Evolutionary conservation across 2,888 invertebrate genomes (phyloP).

Genomic region (Drosophila infuscata): DNA sequence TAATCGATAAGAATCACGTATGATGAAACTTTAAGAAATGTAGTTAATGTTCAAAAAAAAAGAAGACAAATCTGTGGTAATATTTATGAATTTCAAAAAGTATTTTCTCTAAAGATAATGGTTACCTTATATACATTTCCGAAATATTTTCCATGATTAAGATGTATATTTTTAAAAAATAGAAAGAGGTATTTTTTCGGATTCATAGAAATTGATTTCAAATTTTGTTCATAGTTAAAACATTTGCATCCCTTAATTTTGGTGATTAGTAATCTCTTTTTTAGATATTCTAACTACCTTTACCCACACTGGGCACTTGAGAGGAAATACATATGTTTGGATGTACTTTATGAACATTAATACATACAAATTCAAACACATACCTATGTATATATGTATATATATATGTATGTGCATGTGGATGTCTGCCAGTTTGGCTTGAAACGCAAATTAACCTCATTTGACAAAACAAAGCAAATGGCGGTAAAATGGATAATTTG

Average conservation of each 20-base stretch:
- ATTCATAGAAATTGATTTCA: background rate
- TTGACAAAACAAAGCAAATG: conserved; percentile 83
- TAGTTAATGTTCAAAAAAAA: background rate
- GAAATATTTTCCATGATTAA: background rate
- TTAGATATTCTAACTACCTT: background rate
- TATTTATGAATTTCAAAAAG: background rate
- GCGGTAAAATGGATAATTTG: conserved; percentile 82
- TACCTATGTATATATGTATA: no score
- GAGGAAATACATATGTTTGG: background rate
- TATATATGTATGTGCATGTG: background rate
- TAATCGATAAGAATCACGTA: no score
- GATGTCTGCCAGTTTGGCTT: conserved; percentile 56
- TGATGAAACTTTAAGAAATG: background rate
- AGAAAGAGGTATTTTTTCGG: no score
- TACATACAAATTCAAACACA: background rate
- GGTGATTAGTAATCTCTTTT: background rate
- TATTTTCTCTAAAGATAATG: background rate
- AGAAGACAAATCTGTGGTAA: no score
- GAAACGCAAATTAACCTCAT: conserved; percentile 84
- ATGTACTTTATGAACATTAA: background rate
- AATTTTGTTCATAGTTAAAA: no score
- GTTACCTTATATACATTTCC: background rate
- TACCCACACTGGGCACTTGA: background rate
- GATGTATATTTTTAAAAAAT: background rate
- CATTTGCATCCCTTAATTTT: no score